Evolutionary conservation across 2,113 vertebrate genomes (phyloP).

Genomic region (Balaeniceps rex): DNA sequence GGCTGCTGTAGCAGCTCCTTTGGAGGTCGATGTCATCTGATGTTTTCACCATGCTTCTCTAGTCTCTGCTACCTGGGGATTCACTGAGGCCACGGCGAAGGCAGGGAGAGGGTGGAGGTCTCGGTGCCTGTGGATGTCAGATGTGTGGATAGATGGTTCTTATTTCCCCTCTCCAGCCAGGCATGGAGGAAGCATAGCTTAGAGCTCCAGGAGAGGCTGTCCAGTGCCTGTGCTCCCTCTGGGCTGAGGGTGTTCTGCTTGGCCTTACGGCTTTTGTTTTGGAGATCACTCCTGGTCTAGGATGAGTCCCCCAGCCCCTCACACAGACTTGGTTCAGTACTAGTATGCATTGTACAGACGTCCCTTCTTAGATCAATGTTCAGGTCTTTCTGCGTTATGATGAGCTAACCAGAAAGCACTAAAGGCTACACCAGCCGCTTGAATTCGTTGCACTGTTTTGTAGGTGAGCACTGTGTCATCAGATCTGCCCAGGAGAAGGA

Average conservation of each 20-base stretch:
- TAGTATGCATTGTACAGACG: background rate
- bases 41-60: background rate
- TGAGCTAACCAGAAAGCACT: slow-evolving; percentile 37
- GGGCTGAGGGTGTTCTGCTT: background rate
- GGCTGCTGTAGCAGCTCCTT: background rate
- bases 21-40: background rate
- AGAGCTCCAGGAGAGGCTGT: background rate
- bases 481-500: background rate
- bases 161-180: background rate
- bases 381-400: background rate
- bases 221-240: background rate
- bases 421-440: background rate
- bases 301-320: background rate
- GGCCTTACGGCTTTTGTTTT: background rate
- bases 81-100: background rate
- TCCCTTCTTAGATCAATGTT: background rate
- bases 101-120: background rate
- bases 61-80: background rate
- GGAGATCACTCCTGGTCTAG: background rate
- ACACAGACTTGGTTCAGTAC: background rate
- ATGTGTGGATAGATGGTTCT: background rate
- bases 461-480: background rate
- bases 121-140: fast-evolving
- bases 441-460: background rate
- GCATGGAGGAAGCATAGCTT: background rate